Evolutionary conservation across 2,113 vertebrate species (phyloP), one percentile per base, ranked within the genome.

Genomic region (Phylloscopus trochilus): DNA sequence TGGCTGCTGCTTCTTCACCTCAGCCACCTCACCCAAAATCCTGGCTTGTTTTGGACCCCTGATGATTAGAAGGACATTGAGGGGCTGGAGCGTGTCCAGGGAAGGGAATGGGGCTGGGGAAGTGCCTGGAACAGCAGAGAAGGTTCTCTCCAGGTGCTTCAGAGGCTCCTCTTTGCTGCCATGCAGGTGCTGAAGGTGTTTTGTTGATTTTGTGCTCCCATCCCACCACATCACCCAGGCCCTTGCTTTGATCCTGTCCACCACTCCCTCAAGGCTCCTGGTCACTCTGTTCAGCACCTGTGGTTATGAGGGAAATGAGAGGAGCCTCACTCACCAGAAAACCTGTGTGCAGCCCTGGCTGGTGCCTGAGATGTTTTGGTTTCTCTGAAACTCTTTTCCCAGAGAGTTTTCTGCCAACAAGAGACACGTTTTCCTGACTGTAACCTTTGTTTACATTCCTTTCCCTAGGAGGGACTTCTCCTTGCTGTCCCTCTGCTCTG

Each of bases 131-230:
- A 37, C 58, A 18, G 56, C 56, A 79, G 49, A 26, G 20, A 12
- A 53, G 14, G 20, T 7, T 60, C n/a, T 68, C 62, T 67, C 23
- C 47, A 31, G 53, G 47, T 68, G 60, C 9, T n/a, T 67, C 62
- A n/a, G 83, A 12, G 37, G 7, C 6, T 60, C 6, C 4, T 26
- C 26, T 11, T 52, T 0, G 0, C 37, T 68, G 31, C 62, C 24
- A 3, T 8, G 37, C 37, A 51, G 76, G 60, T 52, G 62, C 78
- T 60, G 62, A 15, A 53, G 78, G 47, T n/a, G 9, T 9, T 53
- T 13, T 7, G 39, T 14, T 11, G 28, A 7, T 64, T 39, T 30
- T n/a, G 53, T 46, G 53, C 15, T 23, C 37, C 33, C 13, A 59
- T 44, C 52, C n/a, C 53, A 52, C 11, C 39, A 28, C 76, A 33